Evolutionary conservation across 2,113 vertebrate species (phyloP).

Genomic region (Gopherus evgoodei): DNA sequence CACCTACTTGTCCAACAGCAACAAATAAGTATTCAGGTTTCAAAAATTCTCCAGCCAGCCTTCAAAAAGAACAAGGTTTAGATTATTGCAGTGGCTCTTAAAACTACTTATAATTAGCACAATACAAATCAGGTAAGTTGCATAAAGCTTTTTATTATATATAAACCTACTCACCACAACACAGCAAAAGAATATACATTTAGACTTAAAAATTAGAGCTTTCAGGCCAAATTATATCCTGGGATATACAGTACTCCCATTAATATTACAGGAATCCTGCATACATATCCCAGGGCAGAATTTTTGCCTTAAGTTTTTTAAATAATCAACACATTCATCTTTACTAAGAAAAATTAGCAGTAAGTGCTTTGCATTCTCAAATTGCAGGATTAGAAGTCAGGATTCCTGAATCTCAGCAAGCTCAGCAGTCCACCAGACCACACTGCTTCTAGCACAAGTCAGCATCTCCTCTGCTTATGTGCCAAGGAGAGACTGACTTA

Average conservation of each 20-base stretch:
- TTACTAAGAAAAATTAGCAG: not conserved
- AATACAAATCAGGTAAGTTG: not conserved
- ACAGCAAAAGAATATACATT: not conserved
- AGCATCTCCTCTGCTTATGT: not conserved
- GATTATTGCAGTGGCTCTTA: not conserved
- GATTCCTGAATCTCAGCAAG: not conserved
- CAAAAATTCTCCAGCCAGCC: slow-evolving; percentile 90
- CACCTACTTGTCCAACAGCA: slow-evolving; percentile 91
- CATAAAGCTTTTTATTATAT: not conserved
- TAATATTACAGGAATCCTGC: not conserved
- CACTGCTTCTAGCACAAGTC: not conserved
- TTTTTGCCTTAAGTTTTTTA: not conserved
- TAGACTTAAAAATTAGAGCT: not conserved
- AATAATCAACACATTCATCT: not conserved
- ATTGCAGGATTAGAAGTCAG: not conserved
- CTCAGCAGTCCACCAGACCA: not conserved
- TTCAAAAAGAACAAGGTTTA: slow-evolving; percentile 66
- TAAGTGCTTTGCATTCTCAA: too few species aligned
- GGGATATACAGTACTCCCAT: not conserved
- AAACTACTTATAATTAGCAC: not conserved
- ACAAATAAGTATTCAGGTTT: slow-evolving; percentile 90
- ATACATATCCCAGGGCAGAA: not conserved
- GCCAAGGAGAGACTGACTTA: not conserved
- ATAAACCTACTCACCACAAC: not conserved
- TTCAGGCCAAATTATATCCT: not conserved